Base-by-base conservation (phyloP, 2,113 vertebrate species). In the Dissostichus mawsoni region DNA sequence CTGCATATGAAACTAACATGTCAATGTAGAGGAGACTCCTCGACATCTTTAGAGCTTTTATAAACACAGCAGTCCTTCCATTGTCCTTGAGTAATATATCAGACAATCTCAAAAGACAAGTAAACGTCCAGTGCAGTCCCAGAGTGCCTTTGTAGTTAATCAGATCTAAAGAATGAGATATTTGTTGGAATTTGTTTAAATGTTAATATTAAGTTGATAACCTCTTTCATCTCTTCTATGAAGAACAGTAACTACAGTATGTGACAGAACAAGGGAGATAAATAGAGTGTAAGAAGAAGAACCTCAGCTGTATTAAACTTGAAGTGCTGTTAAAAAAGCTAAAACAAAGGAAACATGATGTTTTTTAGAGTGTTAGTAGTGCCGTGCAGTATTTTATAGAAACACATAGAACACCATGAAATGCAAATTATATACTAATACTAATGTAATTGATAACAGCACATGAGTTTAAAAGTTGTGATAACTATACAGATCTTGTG, bases 21-120 rank as follows among this genome's bases (percentile, higher is more conserved):
- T 82, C 89, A 89, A 50, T 74, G 65, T 25, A 57, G 44, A 68
- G n/a, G 45, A 77, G 81, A 68, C 73, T 86, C 76, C 2, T 59
- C 65, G 47, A 74, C 74, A 75, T 83, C 73, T 85, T 76, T 20
- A 70, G 74, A 65, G 66, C 69, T 78, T 72, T 86, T 74, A 78
- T 74, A 92, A 89, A 92, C 80, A 83, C 52, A 80, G 63, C 20
- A 48, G 72, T 81, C 66, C 69, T 76, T 57, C 64, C 41, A 82
- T 80, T 78, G 88, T 89, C 84, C 84, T 85, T 81, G 70, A 89
- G 63, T 76, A 68, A 87, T 87, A 80, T 48, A 59, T 69, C 36
- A 63, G 52, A 77, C 70, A 90, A 86, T 52, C 78, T 70, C 77
- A 83, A 61, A 82, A 86, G 86, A 85, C 76, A 85, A 80, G 83